Base-by-base conservation (phyloP, 2,797 vertebrate species). In the Darevskia nairensis region DNA sequence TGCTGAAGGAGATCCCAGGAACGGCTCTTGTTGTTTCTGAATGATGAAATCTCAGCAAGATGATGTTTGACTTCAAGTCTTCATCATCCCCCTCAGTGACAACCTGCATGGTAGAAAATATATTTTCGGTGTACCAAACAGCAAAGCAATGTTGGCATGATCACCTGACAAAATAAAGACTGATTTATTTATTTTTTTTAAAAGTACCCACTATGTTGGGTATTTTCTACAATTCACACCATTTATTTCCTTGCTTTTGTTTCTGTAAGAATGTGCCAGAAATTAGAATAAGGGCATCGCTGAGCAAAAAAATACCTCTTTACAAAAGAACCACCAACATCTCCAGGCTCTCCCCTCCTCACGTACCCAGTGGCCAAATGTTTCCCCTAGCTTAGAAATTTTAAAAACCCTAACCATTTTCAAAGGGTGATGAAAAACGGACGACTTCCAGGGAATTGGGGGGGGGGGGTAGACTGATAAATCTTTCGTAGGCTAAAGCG, bases 91-190 rank as follows among this genome's bases (percentile, higher is more conserved):
- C 69, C 46, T 44, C 55, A 11, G 44, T 29, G 41, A 29, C 68
- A 66, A 80, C 5, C 39, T 46, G 39, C n/a, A 75, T 71, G n/a
- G 21, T 10, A 25, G 35, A 21, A 32, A 61, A 50, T 13, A 15
- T 64, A 13, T 44, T 80, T 50, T 75, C 61, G 35, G 29, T 46
- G 39, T 79, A 61, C 76, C 87, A 32, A 76, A 32, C 41, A 35
- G 25, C 21, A 32, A 61, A 41, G 10, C 10, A 41, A 50, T 13
- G 29, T 59, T 8, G 27, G 19, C 50, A 39, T 41, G 69, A 74
- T 9, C 71, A 89, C 71, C 79, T 89, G 84, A 15, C 41, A 76
- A 86, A 86, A 88, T 27, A 76, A 59, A 79, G 50, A 55, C 50
- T 55, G 3, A 4, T 15, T 15, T 55, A 15, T 55, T 55, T 50